Conservation (phyloP, 1,140 invertebrate species). For the Aphidius gifuensis region DNA sequence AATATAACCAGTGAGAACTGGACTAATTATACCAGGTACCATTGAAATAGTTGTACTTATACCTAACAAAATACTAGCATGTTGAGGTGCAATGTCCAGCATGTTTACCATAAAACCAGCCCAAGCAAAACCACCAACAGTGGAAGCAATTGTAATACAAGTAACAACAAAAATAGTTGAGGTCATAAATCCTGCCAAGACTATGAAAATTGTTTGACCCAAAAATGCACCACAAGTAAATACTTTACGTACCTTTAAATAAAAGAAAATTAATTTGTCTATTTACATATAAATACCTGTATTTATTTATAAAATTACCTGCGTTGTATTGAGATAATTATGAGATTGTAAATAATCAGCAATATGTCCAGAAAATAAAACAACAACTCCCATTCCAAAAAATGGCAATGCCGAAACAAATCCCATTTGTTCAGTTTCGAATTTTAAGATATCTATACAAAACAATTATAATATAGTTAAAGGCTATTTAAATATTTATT, state of each 20-base stretch:
- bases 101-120: slow-evolving; percentile 83
- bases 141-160: slow-evolving; percentile 80
- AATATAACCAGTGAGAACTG: slow-evolving; percentile 73
- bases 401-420: slow-evolving; percentile 82
- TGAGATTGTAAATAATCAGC: slow-evolving; percentile 72
- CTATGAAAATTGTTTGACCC: slow-evolving; percentile 81
- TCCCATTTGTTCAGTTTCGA: slow-evolving; percentile 72
- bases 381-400: slow-evolving; percentile 75
- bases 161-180: slow-evolving; percentile 65
- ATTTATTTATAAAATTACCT: slow-evolving; percentile 40
- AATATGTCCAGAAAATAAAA: slow-evolving; percentile 74
- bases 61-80: slow-evolving; percentile 80
- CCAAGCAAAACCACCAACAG: slow-evolving; percentile 85
- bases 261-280: background rate
- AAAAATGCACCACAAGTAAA: slow-evolving; percentile 79
- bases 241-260: slow-evolving; percentile 62
- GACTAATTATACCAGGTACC: slow-evolving; percentile 82
- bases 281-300: background rate
- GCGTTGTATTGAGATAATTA: slow-evolving; percentile 67
- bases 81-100: slow-evolving; percentile 81
- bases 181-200: slow-evolving; percentile 67
- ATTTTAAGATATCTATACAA: slow-evolving; percentile 66
- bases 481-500: slow-evolving; percentile 10
- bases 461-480: no score
- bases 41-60: slow-evolving; percentile 85